A percentile compares a stretch with the other conserved stretches of the same genome.
These are phyloP conservation scores for Anguilla obscura DNA, from an alignment of 2,797 vertebrate genomes.

Conservation along the genomic window DNA sequence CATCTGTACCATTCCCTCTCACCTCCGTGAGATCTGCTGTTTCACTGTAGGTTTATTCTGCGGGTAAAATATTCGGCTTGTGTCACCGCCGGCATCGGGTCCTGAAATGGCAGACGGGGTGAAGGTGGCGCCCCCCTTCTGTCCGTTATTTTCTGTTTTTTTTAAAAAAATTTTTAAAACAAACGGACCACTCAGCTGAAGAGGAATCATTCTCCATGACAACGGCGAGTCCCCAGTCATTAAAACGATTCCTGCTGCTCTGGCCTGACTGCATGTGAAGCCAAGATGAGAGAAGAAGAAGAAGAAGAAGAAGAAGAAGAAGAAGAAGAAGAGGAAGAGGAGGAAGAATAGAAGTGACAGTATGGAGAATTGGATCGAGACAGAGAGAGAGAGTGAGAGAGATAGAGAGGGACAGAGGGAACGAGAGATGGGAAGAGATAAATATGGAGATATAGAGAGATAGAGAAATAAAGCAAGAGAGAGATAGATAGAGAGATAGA, in stretches of 20 bases:
- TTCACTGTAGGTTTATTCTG: slow-evolving; percentile 6
- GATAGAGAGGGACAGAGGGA: background rate
- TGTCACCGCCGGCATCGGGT: background rate
- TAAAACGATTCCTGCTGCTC: background rate
- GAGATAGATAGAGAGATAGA: background rate
- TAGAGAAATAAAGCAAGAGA: background rate
- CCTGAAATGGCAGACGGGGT: background rate
- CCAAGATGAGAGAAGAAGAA: background rate
- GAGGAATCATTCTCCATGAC: background rate
- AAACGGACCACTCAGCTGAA: background rate
- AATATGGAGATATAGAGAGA: too few relatives aligned
- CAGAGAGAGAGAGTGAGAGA: background rate
- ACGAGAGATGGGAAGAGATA: too few relatives aligned
- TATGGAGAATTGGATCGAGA: background rate
- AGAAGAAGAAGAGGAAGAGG: background rate
- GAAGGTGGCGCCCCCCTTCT: background rate
- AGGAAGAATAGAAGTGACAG: background rate
- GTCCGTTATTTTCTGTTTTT: background rate
- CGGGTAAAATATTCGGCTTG: background rate
- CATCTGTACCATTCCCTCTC: background rate
- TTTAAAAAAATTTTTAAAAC: background rate
- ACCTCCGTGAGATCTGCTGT: background rate
- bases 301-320: background rate
- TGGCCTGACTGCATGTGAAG: background rate
- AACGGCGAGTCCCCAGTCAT: background rate